These are phyloP conservation scores for Fregetta grallaria DNA, from an alignment of 2,113 vertebrate genomes.

Conservation along the genomic window DNA sequence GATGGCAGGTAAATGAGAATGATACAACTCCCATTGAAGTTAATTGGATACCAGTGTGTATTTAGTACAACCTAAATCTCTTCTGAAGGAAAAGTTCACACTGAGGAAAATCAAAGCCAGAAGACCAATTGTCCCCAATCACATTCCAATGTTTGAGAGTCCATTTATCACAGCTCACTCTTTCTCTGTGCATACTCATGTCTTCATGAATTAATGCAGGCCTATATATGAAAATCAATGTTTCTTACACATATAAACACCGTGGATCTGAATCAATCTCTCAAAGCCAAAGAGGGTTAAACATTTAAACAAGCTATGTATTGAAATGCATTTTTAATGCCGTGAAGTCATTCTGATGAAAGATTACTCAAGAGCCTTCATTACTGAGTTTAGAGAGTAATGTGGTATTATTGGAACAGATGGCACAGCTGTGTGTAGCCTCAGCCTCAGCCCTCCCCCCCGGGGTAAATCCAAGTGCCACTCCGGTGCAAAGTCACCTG, in stretches of 20 bases:
- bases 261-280: slow-evolving; percentile 75
- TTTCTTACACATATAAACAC: slow-evolving; percentile 76
- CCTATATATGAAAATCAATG: slow-evolving; percentile 76
- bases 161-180: slow-evolving; percentile 51
- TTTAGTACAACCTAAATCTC: neutral
- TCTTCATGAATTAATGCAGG: slow-evolving; percentile 70
- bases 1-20: neutral
- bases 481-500: slow-evolving; percentile 71
- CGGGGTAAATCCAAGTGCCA: slow-evolving; percentile 73
- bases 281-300: slow-evolving; percentile 81
- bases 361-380: slow-evolving; percentile 81
- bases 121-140: slow-evolving; percentile 37
- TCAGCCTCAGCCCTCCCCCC: slow-evolving; percentile 36
- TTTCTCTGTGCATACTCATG: slow-evolving; percentile 20
- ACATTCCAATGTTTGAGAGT: slow-evolving; percentile 53
- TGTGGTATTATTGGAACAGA: slow-evolving; percentile 83
- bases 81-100: neutral
- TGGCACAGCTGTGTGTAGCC: slow-evolving; percentile 77
- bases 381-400: slow-evolving; percentile 80
- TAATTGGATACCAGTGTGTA: neutral
- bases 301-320: slow-evolving; percentile 84
- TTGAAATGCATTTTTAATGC: slow-evolving; percentile 85
- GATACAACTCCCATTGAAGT: neutral
- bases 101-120: slow-evolving; percentile 43
- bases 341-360: slow-evolving; percentile 80